A percentile compares a stretch with the other conserved stretches of the same genome.
Conservation (phyloP, 2,797 vertebrate genomes). For the Cossypha niveicapilla region DNA sequence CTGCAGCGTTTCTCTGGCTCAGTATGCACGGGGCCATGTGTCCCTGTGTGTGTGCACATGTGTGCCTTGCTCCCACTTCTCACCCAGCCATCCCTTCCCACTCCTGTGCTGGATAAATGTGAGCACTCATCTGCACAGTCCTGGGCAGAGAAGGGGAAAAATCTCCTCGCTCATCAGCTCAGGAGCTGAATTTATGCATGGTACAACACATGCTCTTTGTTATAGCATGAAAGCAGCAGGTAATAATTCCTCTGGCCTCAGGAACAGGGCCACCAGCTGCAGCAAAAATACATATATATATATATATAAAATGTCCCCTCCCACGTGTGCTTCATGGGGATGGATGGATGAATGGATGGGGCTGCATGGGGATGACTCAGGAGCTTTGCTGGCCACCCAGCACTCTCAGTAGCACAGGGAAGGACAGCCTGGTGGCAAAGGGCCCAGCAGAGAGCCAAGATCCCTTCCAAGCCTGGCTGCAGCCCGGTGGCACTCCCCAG, state of each 20-base stretch:
- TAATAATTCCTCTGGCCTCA: slow-evolving; percentile 9
- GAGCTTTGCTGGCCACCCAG: background rate
- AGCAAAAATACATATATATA: background rate
- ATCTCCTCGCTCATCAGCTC: background rate
- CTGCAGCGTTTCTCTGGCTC: background rate
- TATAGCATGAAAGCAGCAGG: background rate
- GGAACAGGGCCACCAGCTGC: slow-evolving; percentile 3
- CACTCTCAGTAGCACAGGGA: background rate
- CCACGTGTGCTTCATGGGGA: slow-evolving; percentile 16
- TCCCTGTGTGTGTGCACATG: background rate
- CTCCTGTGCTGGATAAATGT: background rate
- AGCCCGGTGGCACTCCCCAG: background rate
- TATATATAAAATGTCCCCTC: background rate
- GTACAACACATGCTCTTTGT: slow-evolving; percentile 9
- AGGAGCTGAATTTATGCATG: slow-evolving; percentile 10
- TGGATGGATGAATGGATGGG: background rate
- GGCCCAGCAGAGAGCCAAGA: background rate
- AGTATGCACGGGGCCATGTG: background rate
- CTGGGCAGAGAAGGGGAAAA: background rate
- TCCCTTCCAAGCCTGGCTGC: background rate
- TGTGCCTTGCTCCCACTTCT: background rate
- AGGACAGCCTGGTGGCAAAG: background rate
- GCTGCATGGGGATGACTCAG: slow-evolving; percentile 30
- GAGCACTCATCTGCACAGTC: background rate
- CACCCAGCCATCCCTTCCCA: background rate